Conservation (phyloP, 2,888 invertebrate genomes). For the Protodeltote pygarga region DNA sequence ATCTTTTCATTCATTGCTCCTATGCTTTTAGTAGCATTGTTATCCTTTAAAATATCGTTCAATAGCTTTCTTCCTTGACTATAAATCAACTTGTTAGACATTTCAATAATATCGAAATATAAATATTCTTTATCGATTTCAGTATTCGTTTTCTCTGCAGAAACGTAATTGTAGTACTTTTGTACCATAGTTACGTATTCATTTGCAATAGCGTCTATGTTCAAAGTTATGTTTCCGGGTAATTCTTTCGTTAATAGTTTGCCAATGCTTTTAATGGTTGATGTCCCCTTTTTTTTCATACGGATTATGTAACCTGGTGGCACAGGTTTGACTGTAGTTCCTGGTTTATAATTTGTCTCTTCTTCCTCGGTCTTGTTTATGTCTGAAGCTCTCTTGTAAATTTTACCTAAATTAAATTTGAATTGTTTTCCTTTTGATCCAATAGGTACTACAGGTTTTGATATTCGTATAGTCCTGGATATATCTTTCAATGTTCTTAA, state of each 20-base stretch:
- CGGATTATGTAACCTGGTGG: conserved; percentile 10
- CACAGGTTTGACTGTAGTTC: neutral
- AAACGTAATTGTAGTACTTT: conserved; percentile 18
- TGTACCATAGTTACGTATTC: conserved; percentile 17
- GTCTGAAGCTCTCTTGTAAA: conserved; percentile 1
- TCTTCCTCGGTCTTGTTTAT: neutral
- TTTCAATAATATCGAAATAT: conserved; percentile 50
- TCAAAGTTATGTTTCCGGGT: too few species aligned
- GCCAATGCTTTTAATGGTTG: neutral
- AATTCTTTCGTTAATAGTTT: conserved; percentile 9
- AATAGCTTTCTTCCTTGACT: conserved; percentile 37
- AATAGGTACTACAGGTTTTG: neutral
- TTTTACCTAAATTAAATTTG: neutral
- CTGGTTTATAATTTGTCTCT: neutral
- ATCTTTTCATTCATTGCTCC: conserved; percentile 25
- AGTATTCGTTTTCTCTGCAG: neutral
- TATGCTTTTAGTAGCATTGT: neutral
- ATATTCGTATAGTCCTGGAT: too few species aligned
- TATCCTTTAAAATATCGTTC: conserved; percentile 24
- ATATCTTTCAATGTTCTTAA: neutral
- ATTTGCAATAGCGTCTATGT: neutral
- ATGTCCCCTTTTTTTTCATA: conserved; percentile 15
- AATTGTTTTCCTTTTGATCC: conserved; percentile 3
- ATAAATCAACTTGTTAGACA: conserved; percentile 41
- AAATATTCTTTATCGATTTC: conserved; percentile 43